Evolutionary conservation across 1,140 invertebrate genomes (phyloP).

Genomic region (Ceratosolen fusciceps): DNA sequence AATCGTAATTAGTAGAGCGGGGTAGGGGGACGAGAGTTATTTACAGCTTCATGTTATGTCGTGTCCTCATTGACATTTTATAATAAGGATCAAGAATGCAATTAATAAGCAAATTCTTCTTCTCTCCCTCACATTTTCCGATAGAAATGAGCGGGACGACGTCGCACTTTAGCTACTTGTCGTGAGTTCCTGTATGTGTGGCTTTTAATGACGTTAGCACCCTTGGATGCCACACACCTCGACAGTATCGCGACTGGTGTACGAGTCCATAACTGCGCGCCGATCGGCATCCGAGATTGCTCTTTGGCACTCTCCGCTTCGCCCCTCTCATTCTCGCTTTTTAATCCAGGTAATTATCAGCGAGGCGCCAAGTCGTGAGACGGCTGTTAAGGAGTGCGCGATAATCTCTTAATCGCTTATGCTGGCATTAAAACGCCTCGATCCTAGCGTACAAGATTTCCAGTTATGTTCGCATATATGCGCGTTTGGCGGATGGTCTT

Average conservation of each 20-base stretch:
- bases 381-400: conserved; percentile 64
- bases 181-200: conserved; percentile 34
- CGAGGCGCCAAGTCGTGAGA: conserved; percentile 69
- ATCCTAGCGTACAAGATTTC: background rate
- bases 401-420: conserved; percentile 69
- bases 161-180: conserved; percentile 14
- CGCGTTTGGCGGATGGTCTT: background rate
- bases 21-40: too few relatives aligned
- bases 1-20: too few relatives aligned
- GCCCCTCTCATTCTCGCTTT: background rate
- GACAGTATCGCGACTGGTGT: conserved; percentile 49
- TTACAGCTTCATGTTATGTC: too few relatives aligned
- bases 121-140: too few relatives aligned
- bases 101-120: too few relatives aligned
- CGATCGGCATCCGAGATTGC: conserved; percentile 41
- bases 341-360: conserved; percentile 49
- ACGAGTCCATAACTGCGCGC: conserved; percentile 26
- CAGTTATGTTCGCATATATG: background rate
- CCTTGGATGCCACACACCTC: conserved; percentile 65
- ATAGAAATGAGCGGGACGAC: background rate
- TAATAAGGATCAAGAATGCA: too few relatives aligned
- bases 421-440: conserved; percentile 16
- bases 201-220: conserved; percentile 64
- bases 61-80: too few relatives aligned
- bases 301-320: background rate